These are phyloP conservation scores for Parnassius orleans DNA, from an alignment of 2,888 invertebrate species.

Conservation along the genomic window DNA sequence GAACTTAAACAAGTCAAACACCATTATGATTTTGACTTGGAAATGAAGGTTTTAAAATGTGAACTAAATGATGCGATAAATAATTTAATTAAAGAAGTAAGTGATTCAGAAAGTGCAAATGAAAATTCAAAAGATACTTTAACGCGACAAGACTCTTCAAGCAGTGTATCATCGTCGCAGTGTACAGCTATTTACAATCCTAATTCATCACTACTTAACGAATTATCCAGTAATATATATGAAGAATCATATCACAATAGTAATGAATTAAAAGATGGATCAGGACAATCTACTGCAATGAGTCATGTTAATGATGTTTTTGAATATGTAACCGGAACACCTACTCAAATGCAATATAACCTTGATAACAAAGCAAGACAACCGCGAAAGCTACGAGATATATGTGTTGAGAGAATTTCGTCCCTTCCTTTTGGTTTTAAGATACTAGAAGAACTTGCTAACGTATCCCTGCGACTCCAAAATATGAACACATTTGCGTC, in stretches of 20 bases:
- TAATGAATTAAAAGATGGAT: constrained; percentile 38
- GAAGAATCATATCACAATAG: constrained; percentile 55
- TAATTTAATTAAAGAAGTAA: constrained; percentile 70
- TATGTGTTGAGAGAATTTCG: constrained; percentile 84
- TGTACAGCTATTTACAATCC: constrained; percentile 87
- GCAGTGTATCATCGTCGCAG: constrained; percentile 84
- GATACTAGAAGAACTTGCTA: constrained; percentile 85
- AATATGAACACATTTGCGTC: constrained; percentile 51
- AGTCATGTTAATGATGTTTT: constrained; percentile 71
- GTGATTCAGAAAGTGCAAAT: constrained; percentile 54
- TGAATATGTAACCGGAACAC: constrained; percentile 61
- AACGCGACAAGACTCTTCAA: constrained; percentile 81
- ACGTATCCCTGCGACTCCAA: constrained; percentile 80
- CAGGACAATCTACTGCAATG: constrained; percentile 37
- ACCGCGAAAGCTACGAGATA: constrained; percentile 81
- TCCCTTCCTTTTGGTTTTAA: constrained; percentile 85
- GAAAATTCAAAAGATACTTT: constrained; percentile 53
- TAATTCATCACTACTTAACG: constrained; percentile 81
- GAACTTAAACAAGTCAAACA: constrained; percentile 29
- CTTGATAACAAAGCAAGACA: constrained; percentile 33
- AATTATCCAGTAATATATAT: constrained; percentile 74
- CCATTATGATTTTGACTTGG: constrained; percentile 50
- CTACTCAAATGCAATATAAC: constrained; percentile 37
- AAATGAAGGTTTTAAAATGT: constrained; percentile 71
- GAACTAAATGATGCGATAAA: constrained; percentile 74